These are phyloP conservation scores for Ephialtes manifestator DNA, from an alignment of 2,888 invertebrate species.

Conservation along the genomic window DNA sequence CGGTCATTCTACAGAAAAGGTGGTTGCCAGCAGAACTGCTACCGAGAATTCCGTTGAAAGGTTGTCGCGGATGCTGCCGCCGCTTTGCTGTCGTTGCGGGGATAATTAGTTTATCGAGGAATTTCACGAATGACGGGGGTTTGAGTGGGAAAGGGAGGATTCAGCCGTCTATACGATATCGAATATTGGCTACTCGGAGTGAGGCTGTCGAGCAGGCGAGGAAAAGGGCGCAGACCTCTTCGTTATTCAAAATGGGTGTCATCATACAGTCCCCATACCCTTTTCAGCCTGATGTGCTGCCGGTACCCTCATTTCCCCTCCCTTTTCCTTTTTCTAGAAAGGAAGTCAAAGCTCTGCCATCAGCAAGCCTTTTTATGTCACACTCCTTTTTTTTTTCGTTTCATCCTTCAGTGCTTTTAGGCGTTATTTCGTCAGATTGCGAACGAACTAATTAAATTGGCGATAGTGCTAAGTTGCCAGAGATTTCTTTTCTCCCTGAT, in stretches of 20 bases:
- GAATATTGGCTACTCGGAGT: constrained; percentile 66
- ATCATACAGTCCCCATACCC: neutral
- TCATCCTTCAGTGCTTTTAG: neutral
- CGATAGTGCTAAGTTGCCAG: constrained; percentile 40
- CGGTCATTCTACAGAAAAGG: constrained; percentile 13
- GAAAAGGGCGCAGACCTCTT: constrained; percentile 55
- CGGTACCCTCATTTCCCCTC: neutral
- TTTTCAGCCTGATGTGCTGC: constrained; percentile 9
- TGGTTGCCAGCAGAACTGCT: constrained; percentile 5
- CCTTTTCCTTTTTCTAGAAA: neutral
- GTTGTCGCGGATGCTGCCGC: constrained; percentile 71
- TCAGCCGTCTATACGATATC: constrained; percentile 57
- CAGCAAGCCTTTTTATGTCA: neutral
- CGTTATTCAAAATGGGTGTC: constrained; percentile 68
- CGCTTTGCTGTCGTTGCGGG: constrained; percentile 57
- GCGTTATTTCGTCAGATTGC: constrained; percentile 33
- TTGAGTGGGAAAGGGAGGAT: neutral
- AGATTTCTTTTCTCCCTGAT: neutral
- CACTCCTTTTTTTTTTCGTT: neutral
- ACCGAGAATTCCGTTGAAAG: constrained; percentile 74
- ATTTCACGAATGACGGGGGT: constrained; percentile 75
- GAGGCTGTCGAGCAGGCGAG: constrained; percentile 28
- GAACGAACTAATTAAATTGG: constrained; percentile 57
- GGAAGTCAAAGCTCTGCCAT: neutral
- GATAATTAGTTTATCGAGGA: constrained; percentile 74